Base-by-base conservation (phyloP, 2,113 vertebrate genomes). In the Gymnogyps californianus region DNA sequence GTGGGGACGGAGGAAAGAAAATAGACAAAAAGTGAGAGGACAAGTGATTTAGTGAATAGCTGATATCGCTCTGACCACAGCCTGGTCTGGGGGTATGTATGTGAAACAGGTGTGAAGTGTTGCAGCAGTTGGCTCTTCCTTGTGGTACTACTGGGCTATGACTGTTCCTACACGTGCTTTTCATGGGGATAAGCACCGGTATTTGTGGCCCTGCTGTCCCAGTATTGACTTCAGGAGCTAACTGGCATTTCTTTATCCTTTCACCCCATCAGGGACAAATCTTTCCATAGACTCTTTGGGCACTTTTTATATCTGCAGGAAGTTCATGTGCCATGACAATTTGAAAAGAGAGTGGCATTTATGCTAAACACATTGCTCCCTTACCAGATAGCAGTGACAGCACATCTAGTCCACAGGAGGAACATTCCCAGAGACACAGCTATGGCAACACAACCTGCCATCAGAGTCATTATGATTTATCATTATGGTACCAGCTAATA, bases 1-100 rank as follows among this genome's bases (percentile, higher is more conserved):
- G 14, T 65, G 34, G 18, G 28, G 32, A 42, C 34, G 42, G 1
- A 9, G 18, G 11, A 49, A 74, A 70, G 34, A 85, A 79, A 59
- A 47, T 0, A 69, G 32, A 38, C 16, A 40, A 51, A 44, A 66
- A 21, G 6, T 66, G 55, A 57, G 28, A 70, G 67, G 25, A 8
- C 8, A 65, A 38, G 9, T 15, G 10, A 32, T 69, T 76, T 5
- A 46, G 24, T 16, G n/a, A 74, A 61, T 3, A 49, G 31, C 16
- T 76, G 44, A 1, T 17, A 7, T 1, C 0, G 2, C 34, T 77
- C 49, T 0, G 2, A 42, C 31, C 40, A 24, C 5, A 51, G 61
- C 7, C 13, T 5, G 2, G 16, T 36, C 29, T 57, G 19, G 8
- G 6, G 4, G 1, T 20, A 24, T 47, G 1, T 20, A 24, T 47